Evolutionary conservation across 2,797 vertebrate species (phyloP).

Genomic region (Ciconia nigra): DNA sequence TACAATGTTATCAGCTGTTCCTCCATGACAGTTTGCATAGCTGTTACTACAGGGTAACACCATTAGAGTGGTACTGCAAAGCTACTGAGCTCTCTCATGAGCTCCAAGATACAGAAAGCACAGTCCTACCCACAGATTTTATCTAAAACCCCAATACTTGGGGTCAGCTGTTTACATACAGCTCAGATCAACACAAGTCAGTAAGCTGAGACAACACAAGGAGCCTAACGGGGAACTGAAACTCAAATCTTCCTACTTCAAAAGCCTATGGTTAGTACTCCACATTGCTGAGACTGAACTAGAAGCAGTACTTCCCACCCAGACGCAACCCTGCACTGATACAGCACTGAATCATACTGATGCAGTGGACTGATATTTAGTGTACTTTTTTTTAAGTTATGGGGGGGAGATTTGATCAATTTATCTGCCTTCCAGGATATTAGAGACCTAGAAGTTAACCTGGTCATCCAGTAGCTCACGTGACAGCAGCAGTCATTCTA

Average conservation of each 20-base stretch:
- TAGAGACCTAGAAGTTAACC: not conserved
- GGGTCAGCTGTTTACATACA: not conserved
- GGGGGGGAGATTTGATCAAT: not conserved
- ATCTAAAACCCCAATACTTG: not conserved
- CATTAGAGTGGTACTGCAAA: not conserved
- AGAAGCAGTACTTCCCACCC: not conserved
- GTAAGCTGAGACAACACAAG: not conserved
- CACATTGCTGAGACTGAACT: not conserved
- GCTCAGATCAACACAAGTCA: not conserved
- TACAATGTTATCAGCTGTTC: not conserved
- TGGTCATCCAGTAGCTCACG: not conserved
- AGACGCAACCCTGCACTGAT: not conserved
- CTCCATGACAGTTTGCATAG: not conserved
- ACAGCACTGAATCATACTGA: not conserved
- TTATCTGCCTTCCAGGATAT: not conserved
- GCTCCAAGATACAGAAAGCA: not conserved
- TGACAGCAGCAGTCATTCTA: not conserved
- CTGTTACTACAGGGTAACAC: slow-evolving; percentile 12
- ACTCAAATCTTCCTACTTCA: not conserved
- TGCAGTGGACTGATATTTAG: not conserved
- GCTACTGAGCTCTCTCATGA: not conserved
- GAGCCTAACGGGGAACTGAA: not conserved
- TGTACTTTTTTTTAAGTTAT: not conserved
- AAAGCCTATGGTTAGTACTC: not conserved
- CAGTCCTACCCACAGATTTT: not conserved